Percentiles rank a stretch among this genome's conserved stretches.
Evolutionary conservation across 2,888 invertebrate genomes (phyloP).

Genomic region (Terebella lapidaria): DNA sequence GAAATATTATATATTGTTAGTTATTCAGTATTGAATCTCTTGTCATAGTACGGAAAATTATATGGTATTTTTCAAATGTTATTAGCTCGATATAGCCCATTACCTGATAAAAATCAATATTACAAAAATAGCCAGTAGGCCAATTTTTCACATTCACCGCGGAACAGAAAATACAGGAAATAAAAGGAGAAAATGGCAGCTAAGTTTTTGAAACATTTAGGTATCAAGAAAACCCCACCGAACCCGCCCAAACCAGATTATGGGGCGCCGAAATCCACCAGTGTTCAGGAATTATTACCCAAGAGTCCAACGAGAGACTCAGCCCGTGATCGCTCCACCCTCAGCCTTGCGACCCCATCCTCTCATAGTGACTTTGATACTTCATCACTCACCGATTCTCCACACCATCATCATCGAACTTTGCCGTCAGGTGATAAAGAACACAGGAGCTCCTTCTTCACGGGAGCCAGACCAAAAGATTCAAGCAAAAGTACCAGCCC

Average conservation of each 20-base stretch:
- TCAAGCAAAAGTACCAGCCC: constrained; percentile 3
- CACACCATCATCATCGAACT: constrained; percentile 1
- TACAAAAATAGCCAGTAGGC: not conserved
- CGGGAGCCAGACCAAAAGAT: not conserved
- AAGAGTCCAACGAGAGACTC: constrained; percentile 22
- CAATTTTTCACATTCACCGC: not conserved
- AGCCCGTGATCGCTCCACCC: constrained; percentile 17
- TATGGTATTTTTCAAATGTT: too few species aligned
- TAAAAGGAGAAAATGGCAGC: constrained; percentile 6
- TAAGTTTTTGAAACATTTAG: constrained; percentile 19
- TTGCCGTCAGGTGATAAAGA: not conserved
- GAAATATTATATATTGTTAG: too few species aligned
- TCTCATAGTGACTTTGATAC: constrained; percentile 16
- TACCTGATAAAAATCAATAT: not conserved
- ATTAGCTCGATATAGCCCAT: not conserved
- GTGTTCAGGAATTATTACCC: constrained; percentile 21
- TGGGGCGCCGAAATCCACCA: constrained; percentile 21
- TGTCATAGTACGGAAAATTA: too few species aligned
- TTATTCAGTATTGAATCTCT: too few species aligned
- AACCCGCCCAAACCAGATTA: constrained; percentile 20
- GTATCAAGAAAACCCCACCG: constrained; percentile 17
- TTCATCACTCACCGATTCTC: constrained; percentile 11
- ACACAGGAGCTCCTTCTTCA: too few species aligned
- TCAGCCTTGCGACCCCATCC: constrained; percentile 7
- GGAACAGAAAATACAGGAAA: not conserved